Base-by-base conservation (phyloP, 2,797 vertebrate species). In the Leptatherina wallacei region DNA sequence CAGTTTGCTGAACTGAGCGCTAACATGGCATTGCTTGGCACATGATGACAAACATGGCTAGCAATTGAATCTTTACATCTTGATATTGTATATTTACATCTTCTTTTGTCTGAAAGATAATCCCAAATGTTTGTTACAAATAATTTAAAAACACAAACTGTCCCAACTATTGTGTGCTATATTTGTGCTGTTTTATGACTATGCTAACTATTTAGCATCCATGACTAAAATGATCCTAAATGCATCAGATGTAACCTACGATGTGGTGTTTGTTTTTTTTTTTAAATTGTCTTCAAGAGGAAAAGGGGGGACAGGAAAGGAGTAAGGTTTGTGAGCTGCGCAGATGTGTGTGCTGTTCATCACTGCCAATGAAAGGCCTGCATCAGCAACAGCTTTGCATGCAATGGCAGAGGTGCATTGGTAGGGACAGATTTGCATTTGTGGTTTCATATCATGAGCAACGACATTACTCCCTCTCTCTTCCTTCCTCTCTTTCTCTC, bases 351-450 rank as follows among this genome's bases (percentile, higher is more conserved):
- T 9, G 72, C 69, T 80, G 82, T 87, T 89, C 77, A 84, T 93
- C 89, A 89, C 84, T 89, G 87, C 89, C 83, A 76, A 84, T 47
- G 82, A 88, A 91, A 91, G 83, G 80, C 74, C 86, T 86, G 78
- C 88, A 91, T 91, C 89, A 92, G 89, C 91, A 92, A 90, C 92
- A 92, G 89, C 91, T 93, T 93, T 93, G 90, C 92, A 93, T 89
- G 84, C 84, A 66, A 78, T 78, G 83, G 90, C 75, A 81, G 78
- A 70, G 68, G 83, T 76, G 85, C 81, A 73, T 72, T 84, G 63
- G 77, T 61, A 77, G 83, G 77, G 87, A 71, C 61, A 72, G 64
- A 90, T 93, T 94, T 95, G 89, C 93, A 94, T 92, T 91, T 88
- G 86, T 82, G 91, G 88, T 91, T 88, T 91, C 73, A 83, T 85